Evolutionary conservation across 2,888 invertebrate genomes (phyloP).

Genomic region (Lamellibrachia satsuma): DNA sequence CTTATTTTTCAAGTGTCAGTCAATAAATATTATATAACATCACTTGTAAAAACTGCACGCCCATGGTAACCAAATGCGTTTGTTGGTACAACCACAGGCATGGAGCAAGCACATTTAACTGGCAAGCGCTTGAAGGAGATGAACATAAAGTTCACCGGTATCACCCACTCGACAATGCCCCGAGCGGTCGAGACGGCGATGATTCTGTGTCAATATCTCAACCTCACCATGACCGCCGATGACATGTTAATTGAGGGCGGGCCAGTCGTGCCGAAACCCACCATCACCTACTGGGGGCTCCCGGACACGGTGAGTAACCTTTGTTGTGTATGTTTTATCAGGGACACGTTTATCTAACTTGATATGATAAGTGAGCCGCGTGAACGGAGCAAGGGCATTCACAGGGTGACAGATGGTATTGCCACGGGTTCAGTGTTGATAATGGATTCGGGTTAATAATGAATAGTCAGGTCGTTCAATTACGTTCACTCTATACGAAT

Average conservation of each 20-base stretch:
- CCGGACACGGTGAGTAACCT: conserved; percentile 36
- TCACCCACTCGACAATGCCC: conserved; percentile 36
- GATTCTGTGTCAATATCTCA: conserved; percentile 33
- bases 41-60: neutral
- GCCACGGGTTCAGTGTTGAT: neutral
- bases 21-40: neutral
- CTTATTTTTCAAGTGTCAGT: neutral
- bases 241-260: conserved; percentile 39
- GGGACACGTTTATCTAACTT: neutral
- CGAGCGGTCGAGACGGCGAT: conserved; percentile 41
- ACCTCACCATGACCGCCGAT: conserved; percentile 33
- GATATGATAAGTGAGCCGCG: no score
- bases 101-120: conserved; percentile 37
- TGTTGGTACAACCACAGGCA: conserved; percentile 29
- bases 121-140: conserved; percentile 36
- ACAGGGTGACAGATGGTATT: neutral
- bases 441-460: neutral
- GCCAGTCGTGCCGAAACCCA: conserved; percentile 38
- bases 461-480: neutral
- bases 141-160: conserved; percentile 30
- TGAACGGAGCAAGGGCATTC: neutral
- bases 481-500: neutral
- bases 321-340: neutral
- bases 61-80: neutral
- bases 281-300: conserved; percentile 40